These are phyloP conservation scores for Latheticus oryzae DNA, from an alignment of 2,888 invertebrate species.

Conservation along the genomic window DNA sequence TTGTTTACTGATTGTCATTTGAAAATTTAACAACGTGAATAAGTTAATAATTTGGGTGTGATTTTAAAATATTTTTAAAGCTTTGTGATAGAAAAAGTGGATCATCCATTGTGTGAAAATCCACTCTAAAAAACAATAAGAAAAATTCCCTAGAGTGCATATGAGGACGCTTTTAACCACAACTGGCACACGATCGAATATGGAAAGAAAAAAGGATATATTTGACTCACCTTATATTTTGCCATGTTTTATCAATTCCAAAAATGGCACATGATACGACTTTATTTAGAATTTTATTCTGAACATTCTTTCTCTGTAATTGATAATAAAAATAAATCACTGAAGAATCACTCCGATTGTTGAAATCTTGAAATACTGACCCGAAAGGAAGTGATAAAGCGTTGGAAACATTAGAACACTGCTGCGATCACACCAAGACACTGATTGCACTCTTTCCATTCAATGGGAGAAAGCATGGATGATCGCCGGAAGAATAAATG, in stretches of 20 bases:
- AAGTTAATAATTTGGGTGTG: conserved; percentile 33
- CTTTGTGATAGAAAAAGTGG: conserved; percentile 36
- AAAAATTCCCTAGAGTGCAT: conserved; percentile 5
- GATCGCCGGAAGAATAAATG: conserved; percentile 52
- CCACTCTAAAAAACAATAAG: conserved; percentile 21
- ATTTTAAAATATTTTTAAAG: too few species aligned
- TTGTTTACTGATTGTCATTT: too few species aligned
- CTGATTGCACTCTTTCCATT: conserved; percentile 14
- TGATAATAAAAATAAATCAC: background rate
- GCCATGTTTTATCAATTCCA: conserved; percentile 41
- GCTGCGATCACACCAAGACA: conserved; percentile 22
- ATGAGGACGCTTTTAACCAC: background rate
- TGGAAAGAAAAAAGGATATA: too few species aligned
- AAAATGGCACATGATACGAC: conserved; percentile 32
- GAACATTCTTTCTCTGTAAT: background rate
- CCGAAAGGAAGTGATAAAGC: conserved; percentile 6
- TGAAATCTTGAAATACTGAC: conserved; percentile 8
- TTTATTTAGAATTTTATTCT: background rate
- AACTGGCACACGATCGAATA: conserved; percentile 8
- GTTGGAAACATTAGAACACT: conserved; percentile 14
- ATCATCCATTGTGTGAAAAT: conserved; percentile 38
- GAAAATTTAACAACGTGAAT: too few species aligned
- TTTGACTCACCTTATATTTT: conserved; percentile 48
- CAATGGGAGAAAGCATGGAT: conserved; percentile 52
- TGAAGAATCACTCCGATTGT: conserved; percentile 1